Evolutionary conservation across 2,113 vertebrate species (phyloP).

Genomic region (Cyanistes caeruleus): DNA sequence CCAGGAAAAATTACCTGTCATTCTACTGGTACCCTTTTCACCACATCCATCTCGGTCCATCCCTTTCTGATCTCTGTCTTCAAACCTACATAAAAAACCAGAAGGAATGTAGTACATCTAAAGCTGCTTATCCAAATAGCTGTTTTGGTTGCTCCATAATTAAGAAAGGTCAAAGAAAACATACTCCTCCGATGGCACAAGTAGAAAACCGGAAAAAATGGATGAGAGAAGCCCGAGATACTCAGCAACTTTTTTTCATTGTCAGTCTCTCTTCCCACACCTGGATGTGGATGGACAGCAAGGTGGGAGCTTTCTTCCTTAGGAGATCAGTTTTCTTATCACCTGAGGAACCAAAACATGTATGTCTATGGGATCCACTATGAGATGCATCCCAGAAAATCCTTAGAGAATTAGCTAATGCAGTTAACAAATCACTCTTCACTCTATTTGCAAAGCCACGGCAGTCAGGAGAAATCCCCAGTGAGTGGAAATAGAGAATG

Average conservation of each 20-base stretch:
- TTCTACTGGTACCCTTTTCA: background rate
- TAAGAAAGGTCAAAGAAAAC: background rate
- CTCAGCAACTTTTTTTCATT: background rate
- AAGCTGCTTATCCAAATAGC: background rate
- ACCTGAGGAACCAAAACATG: background rate
- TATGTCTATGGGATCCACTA: background rate
- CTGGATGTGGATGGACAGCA: background rate
- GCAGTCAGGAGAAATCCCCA: background rate
- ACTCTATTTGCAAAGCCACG: background rate
- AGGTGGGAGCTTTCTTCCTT: background rate
- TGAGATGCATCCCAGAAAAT: background rate
- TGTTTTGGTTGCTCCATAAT: background rate
- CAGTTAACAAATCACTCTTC: background rate
- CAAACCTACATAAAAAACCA: background rate
- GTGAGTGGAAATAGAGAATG: background rate
- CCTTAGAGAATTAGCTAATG: background rate
- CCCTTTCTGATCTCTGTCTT: background rate
- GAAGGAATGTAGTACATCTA: background rate
- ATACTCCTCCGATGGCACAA: fast-evolving
- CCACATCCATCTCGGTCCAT: background rate
- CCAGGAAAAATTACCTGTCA: background rate
- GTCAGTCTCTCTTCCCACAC: background rate
- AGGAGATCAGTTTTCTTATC: background rate
- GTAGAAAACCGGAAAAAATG: background rate
- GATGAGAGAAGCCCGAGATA: background rate